phyloP scores from a whole-genome alignment of 2,888 invertebrate species.

The Lordiphosa fenestrarum region DNA sequence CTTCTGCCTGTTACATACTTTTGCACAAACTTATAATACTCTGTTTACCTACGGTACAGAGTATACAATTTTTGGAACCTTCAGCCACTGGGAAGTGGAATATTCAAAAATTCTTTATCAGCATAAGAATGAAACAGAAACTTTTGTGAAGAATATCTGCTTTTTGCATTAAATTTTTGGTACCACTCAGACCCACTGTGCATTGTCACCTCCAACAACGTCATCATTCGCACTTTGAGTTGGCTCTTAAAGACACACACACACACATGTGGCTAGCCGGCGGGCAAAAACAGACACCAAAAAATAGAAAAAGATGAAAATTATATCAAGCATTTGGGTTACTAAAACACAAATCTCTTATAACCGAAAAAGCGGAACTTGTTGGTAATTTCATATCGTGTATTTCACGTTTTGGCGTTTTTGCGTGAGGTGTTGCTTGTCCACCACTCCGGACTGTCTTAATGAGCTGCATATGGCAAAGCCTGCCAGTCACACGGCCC shows the following conservation, averaged over 20 bases:
- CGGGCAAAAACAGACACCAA: slow-evolving; percentile 38
- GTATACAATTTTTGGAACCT: too few species aligned
- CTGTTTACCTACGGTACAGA: too few species aligned
- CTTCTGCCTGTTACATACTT: too few species aligned
- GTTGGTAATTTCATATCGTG: slow-evolving; percentile 61
- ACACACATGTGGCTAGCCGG: slow-evolving; percentile 67
- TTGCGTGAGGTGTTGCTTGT: slow-evolving; percentile 49
- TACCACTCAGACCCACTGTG: slow-evolving; percentile 14
- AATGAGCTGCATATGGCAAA: slow-evolving; percentile 54
- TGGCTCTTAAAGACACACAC: slow-evolving; percentile 41
- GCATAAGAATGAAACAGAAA: too few species aligned
- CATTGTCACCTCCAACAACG: slow-evolving; percentile 15
- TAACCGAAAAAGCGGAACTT: slow-evolving; percentile 68
- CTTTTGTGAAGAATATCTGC: too few species aligned
- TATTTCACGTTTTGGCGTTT: slow-evolving; percentile 67
- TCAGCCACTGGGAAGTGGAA: too few species aligned
- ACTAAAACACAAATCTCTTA: slow-evolving; percentile 56
- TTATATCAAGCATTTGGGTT: slow-evolving; percentile 63
- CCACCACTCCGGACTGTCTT: slow-evolving; percentile 29
- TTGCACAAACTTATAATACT: too few species aligned
- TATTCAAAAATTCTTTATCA: too few species aligned
- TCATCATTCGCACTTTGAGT: slow-evolving; percentile 30
- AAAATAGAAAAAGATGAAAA: too few species aligned
- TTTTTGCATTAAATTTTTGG: too few species aligned
- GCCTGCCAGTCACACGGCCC: slow-evolving; percentile 67